A percentile compares a stretch with the other conserved stretches of the same genome.
Evolutionary conservation across 1,140 invertebrate genomes (phyloP).

Genomic region (Macrosteles quadrilineatus): DNA sequence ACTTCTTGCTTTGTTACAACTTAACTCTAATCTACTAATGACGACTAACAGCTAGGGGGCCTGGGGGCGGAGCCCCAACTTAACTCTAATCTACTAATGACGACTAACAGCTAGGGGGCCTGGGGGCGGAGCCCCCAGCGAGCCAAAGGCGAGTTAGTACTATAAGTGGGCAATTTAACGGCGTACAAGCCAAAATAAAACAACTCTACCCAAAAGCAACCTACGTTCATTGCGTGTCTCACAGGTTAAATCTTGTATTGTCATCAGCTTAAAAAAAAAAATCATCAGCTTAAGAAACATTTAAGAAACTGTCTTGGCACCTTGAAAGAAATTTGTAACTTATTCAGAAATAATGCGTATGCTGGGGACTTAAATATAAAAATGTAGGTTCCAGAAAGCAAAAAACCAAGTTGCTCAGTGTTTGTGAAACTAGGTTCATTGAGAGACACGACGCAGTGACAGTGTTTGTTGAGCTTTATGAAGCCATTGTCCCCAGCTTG

Average conservation of each 20-base stretch:
- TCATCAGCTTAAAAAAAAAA: not conserved
- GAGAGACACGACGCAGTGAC: not conserved
- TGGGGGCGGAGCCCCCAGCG: no score
- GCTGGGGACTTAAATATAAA: not conserved
- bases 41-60: no score
- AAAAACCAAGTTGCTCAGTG: not conserved
- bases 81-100: no score
- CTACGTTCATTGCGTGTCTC: not conserved
- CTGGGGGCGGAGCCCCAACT: no score
- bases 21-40: no score
- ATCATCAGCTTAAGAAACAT: not conserved
- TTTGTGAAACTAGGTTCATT: not conserved
- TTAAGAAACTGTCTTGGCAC: not conserved
- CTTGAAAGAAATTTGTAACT: not conserved
- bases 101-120: no score
- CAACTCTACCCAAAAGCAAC: not conserved
- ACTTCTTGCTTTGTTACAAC: no score
- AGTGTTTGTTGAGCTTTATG: not conserved
- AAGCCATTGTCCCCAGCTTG: not conserved
- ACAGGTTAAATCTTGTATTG: not conserved
- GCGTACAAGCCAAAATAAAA: not conserved
- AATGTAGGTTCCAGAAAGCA: not conserved
- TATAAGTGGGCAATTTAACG: not conserved
- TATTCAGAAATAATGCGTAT: not conserved
- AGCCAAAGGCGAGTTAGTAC: no score